Evolutionary conservation across 2,797 vertebrate genomes (phyloP), one percentile per base, ranked within the genome.

Genomic region (Carcharodon carcharias): DNA sequence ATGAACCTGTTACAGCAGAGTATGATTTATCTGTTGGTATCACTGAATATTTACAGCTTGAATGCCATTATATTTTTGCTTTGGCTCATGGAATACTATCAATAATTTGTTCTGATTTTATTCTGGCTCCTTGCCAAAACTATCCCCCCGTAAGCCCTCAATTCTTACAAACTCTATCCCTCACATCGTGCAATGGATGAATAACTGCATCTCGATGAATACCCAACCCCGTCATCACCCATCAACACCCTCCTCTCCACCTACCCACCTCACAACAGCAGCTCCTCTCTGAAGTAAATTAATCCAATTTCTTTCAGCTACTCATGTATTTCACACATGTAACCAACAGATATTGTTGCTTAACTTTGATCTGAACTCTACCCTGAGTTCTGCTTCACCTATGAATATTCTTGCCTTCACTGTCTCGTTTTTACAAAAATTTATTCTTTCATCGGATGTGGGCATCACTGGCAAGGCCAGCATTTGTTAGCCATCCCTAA

Each of bases 51-150:
- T 89, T 95, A 21, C 58, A 54, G 11, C 26, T 26, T 95, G 35
- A 77, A 65, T 63, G 18, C 7, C 56, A 82, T 73, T 96, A 58
- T 54, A 95, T 65, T 95, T 63, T 26, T 95, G 28, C 40, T 95
- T 85, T 85, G 61, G 56, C n/a, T 95, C 61, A 61, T 73, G 26
- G 93, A 73, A 40, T 95, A 28, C 35, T 45, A 61, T 67, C 50
- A 96, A 73, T 96, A 82, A 96, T 69, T 56, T 96, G 50, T 73
- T 73, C 65, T 50, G 63, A 73, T 73, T 69, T 67, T 95, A 50
- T 91, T 91, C 88, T 40, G 67, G 31, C 45, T 31, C 16, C 26
- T 71, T 71, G 65, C 95, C 18, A 28, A 40, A 61, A 16, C 56
- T 61, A 12, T 31, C 4, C 4, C 2, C 85, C 16, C 5, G 56